phyloP scores from a whole-genome alignment of 2,797 vertebrate species.

The Rallus crepitans region DNA sequence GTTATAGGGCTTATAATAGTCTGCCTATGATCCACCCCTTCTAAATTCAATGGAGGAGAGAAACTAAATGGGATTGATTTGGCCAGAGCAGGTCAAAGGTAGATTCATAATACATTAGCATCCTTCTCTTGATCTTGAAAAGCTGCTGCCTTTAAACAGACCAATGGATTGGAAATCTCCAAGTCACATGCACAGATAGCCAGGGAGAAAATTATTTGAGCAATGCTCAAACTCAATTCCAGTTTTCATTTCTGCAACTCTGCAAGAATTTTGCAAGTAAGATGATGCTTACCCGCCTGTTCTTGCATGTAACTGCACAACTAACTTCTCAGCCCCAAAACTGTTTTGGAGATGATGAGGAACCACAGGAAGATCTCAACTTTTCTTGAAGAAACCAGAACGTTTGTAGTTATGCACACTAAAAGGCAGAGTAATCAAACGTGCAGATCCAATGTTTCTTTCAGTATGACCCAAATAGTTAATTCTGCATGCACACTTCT shows the following conservation, averaged over 20 bases:
- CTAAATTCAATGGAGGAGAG: neutral
- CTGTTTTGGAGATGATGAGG: neutral
- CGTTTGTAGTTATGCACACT: neutral
- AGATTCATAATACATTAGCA: neutral
- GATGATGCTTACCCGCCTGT: neutral
- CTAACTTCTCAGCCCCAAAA: neutral
- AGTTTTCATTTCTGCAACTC: neutral
- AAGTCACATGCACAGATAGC: neutral
- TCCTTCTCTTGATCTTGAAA: neutral
- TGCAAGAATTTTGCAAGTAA: neutral
- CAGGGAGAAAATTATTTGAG: neutral
- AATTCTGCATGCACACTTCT: neutral
- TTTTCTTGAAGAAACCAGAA: neutral
- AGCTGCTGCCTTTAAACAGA: neutral
- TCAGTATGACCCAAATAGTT: neutral
- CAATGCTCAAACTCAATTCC: neutral
- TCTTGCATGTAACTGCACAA: neutral
- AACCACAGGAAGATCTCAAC: neutral
- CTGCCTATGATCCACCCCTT: neutral
- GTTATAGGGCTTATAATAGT: neutral
- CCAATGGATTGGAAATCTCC: neutral
- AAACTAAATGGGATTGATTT: constrained; percentile 27
- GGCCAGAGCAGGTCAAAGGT: neutral
- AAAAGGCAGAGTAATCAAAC: neutral
- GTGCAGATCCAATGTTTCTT: neutral